These are phyloP conservation scores for Hypotaenidia okinawae DNA, from an alignment of 2,797 vertebrate genomes.

Conservation along the genomic window DNA sequence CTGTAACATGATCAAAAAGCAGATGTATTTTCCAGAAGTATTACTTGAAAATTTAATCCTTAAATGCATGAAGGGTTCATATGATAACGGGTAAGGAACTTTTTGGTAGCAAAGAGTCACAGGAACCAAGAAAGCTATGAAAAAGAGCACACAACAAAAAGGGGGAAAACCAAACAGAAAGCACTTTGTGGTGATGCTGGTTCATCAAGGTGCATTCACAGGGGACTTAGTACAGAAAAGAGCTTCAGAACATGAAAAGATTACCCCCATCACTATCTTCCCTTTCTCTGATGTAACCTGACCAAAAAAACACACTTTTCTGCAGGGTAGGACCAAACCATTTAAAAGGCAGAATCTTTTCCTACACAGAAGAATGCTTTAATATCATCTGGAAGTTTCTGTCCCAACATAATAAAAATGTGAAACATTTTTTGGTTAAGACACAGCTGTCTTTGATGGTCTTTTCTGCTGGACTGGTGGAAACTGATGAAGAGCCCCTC, in stretches of 20 bases:
- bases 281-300: neutral
- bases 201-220: neutral
- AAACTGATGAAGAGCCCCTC: neutral
- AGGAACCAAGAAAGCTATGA: neutral
- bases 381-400: neutral
- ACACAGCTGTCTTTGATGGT: neutral
- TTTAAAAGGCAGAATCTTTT: neutral
- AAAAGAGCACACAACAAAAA: neutral
- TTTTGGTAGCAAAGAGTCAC: neutral
- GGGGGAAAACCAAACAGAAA: neutral
- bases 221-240: neutral
- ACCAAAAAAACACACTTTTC: neutral
- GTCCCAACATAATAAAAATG: neutral
- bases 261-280: neutral
- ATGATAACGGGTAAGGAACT: accelerated
- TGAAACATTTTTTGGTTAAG: neutral
- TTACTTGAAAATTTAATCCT: neutral
- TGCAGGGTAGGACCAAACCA: neutral
- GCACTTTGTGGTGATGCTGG: accelerated
- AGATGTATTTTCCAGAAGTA: neutral
- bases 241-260: neutral
- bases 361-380: neutral
- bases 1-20: neutral
- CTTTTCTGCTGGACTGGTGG: neutral
- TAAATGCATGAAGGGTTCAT: neutral